phyloP scores from a whole-genome alignment of 2,797 vertebrate species.

The Prunella strophiata region DNA sequence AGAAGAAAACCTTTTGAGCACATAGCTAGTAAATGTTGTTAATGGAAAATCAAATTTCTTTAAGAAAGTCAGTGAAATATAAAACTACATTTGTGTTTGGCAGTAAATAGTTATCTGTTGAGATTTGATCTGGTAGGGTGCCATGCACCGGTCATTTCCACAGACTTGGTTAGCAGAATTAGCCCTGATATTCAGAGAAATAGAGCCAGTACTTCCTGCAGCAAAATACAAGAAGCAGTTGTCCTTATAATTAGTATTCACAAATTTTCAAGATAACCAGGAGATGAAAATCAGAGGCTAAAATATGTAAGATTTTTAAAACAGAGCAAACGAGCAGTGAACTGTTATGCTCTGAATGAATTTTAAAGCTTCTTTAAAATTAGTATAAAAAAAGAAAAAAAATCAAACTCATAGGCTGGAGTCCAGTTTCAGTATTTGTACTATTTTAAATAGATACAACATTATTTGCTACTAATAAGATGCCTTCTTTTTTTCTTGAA shows the following conservation, averaged over 20 bases:
- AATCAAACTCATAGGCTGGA: rapidly evolving
- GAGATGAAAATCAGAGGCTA: background rate
- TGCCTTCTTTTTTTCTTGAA: background rate
- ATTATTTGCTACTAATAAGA: background rate
- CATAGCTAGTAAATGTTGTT: background rate
- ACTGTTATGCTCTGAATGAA: background rate
- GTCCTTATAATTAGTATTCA: background rate
- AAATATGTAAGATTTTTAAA: background rate
- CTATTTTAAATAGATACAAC: background rate
- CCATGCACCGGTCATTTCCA: background rate
- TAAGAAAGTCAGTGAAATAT: background rate
- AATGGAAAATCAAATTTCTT: background rate
- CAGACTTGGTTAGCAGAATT: background rate
- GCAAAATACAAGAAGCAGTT: background rate
- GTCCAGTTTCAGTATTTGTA: background rate
- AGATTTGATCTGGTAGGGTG: background rate
- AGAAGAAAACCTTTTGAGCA: background rate
- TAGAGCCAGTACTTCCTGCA: background rate
- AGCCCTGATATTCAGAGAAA: background rate
- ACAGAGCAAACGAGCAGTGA: background rate
- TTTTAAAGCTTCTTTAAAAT: background rate
- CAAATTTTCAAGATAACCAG: background rate
- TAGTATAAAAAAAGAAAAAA: background rate
- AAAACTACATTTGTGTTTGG: background rate
- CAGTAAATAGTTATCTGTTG: background rate